phyloP scores from a whole-genome alignment of 2,797 vertebrate species.

The Sarcoramphus papa region DNA sequence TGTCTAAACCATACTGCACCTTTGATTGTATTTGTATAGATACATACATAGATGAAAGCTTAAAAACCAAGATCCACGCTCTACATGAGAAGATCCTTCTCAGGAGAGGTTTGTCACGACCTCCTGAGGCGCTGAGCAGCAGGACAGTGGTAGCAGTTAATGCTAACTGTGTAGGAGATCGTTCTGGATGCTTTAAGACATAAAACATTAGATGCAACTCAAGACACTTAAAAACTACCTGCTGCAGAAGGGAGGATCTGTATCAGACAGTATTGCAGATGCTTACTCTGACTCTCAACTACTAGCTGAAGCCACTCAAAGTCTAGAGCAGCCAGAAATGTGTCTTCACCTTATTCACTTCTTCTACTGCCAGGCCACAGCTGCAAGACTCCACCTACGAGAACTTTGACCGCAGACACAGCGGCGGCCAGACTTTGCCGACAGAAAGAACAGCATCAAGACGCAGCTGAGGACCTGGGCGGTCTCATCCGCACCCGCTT shows the following conservation, averaged over 20 bases:
- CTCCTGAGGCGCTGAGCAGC: neutral
- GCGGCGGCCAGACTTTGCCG: neutral
- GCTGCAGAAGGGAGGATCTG: neutral
- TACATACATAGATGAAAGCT: neutral
- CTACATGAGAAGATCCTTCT: neutral
- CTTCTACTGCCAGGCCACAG: conserved; percentile 60
- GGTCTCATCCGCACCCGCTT: rapidly evolving
- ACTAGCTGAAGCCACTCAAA: neutral
- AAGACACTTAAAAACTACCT: neutral
- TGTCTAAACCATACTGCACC: neutral
- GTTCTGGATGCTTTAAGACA: neutral
- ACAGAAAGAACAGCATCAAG: neutral
- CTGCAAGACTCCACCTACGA: conserved; percentile 74
- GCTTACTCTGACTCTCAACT: no score
- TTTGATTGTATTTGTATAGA: neutral
- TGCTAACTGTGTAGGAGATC: neutral
- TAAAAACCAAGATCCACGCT: neutral
- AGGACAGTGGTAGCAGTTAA: neutral
- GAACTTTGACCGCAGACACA: conserved; percentile 59
- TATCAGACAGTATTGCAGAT: rapidly evolving
- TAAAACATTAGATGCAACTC: neutral
- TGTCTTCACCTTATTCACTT: neutral
- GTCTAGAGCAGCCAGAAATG: neutral
- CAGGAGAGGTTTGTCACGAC: neutral
- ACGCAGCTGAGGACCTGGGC: neutral